Base-by-base conservation (phyloP, 37 sponge, comb jelly and placozoan species). In the Beroe forskalii region DNA sequence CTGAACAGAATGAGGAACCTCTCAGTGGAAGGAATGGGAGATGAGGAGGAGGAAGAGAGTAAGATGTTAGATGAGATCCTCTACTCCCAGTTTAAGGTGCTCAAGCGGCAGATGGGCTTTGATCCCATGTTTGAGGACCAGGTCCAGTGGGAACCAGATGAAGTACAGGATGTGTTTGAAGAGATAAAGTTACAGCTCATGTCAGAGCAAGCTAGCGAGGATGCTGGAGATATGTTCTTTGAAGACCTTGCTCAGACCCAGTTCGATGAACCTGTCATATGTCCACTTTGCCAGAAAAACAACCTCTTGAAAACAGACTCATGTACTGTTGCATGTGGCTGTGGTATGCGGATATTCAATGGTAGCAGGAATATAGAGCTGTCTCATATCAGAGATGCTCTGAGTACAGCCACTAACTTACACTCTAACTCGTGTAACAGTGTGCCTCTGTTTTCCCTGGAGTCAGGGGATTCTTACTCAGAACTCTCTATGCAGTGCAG, bases 231-330 rank as follows among this genome's bases (percentile, higher is more conserved):
- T 4, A 30, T 22, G 6, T 32, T 38, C 39, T 27, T 72, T 27
- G 75, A 72, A 30, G 40, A 72, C 3, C 12, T 37, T 23, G 39
- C 31, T 20, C 28, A 38, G 8, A 12, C 38, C 22, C 75, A 72
- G 14, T 32, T 35, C 8, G 22, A 32, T 35, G 40, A 32, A 20
- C 8, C 9, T 72, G 31, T 72, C 28, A 72, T 72, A 35, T 72
- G 75, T 32, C 75, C 75, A 19, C 28, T 72, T 72, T 72, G 75
- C 39, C 75, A 72, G 39, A 72, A 32, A 72, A 4, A 72, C 39
- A 72, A 72, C 38, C 75, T 72, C 36, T 32, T 72, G 8, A 4
- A 35, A 32, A 19, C 38, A 32, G 38, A 33, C 22, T 39, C 12
- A 6, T 35, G 19, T 8, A 38, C 31, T 20, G 38, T 32, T 32